Conservation (phyloP, 2,113 vertebrate genomes). For the Leucosticte australis region DNA sequence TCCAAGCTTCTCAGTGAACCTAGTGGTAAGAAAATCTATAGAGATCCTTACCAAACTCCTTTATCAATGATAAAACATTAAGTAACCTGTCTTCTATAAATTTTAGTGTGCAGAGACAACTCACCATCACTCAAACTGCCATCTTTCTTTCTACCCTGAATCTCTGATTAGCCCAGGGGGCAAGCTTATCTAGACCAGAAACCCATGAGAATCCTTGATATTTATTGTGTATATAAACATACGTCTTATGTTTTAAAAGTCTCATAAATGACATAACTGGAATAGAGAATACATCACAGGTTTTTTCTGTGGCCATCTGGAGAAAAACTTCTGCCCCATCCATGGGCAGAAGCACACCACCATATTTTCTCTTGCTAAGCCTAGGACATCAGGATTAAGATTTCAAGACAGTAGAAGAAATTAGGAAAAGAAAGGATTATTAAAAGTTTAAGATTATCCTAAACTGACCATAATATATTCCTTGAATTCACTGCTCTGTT, state of each 20-base stretch:
- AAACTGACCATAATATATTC: background rate
- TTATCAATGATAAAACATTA: background rate
- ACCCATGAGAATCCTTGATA: background rate
- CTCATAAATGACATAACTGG: background rate
- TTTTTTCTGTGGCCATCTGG: background rate
- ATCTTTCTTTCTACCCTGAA: background rate
- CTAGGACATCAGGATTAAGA: background rate
- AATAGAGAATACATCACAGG: background rate
- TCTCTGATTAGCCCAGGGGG: background rate
- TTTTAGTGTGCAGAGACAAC: background rate
- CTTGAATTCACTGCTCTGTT: background rate
- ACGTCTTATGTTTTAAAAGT: background rate
- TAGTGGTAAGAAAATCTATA: background rate
- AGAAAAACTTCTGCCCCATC: background rate
- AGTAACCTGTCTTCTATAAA: background rate
- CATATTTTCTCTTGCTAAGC: background rate
- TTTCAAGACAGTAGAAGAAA: background rate
- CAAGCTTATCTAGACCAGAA: background rate
- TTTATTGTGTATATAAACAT: background rate
- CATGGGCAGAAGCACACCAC: background rate
- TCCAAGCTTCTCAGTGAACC: background rate
- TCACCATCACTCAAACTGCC: background rate
- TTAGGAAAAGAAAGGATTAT: background rate
- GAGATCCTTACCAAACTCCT: background rate
- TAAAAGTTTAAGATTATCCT: background rate